Base-by-base conservation (phyloP, 53 echinoderm and acorn worm species). In the Paracentrotus lividus region DNA sequence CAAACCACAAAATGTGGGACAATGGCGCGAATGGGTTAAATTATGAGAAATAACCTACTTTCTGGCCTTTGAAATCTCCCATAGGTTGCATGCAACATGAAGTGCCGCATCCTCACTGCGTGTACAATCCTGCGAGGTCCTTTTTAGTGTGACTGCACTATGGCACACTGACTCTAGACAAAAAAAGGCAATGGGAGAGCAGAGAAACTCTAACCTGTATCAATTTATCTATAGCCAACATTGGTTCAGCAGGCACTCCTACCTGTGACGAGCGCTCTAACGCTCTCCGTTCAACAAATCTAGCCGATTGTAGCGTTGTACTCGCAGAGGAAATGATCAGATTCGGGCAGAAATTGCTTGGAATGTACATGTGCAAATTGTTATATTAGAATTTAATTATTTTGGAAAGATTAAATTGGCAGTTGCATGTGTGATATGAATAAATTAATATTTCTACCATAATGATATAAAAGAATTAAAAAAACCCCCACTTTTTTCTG, bases 211-310 rank as follows among this genome's bases (percentile, higher is more conserved):
- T 61, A 89, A 89, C 89, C 89, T 89, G 60, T 89, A 89, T 89
- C 89, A 89, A 89, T 89, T 89, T 89, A 89, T 89, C 89, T 57
- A 36, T 61, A 23, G 89, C 89, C 89, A 89, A 89, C 89, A 89
- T 89, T 89, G 89, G 89, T 89, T 89, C 89, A 89, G 81, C 81
- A 81, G 81, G 81, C 81, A 44, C 81, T 81, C 81, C 81, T 81
- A 81, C 81, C 47, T 45, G 81, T 72, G n/a, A n/a, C n/a, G 72
- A 72, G 36, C 72, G 36, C 40, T 16, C 8, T 0, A 40, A 38
- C 72, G 40, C 72, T 4, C 40, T 21, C 40, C 72, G 72, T 40
- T 72, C 72, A 72, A 72, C 40, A 40, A 72, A 20, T 38, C 13
- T 26, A 72, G 72, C 29, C 72, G 40, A 38, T 38, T 72, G 72